Evolutionary conservation across 2,888 invertebrate species (phyloP).

Genomic region (Noctua comes): DNA sequence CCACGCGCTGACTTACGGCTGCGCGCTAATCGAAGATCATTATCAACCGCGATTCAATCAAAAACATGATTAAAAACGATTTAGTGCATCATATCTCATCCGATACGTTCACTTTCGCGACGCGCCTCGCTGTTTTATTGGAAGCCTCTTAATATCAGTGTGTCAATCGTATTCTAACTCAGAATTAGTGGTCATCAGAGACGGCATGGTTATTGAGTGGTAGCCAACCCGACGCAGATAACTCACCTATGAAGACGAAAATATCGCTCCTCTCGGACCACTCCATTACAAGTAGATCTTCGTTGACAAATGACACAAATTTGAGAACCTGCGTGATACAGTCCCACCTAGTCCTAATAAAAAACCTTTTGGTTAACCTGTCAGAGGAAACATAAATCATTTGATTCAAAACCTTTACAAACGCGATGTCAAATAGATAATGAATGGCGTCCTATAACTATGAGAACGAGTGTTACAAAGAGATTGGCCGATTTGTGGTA

Average conservation of each 20-base stretch:
- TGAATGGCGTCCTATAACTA: conserved; percentile 77
- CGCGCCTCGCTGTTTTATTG: conserved; percentile 58
- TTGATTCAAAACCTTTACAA: conserved; percentile 75
- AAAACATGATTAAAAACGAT: conserved; percentile 85
- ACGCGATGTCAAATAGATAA: conserved; percentile 81
- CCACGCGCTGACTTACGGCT: conserved; percentile 59
- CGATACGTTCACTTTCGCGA: conserved; percentile 64
- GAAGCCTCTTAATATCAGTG: conserved; percentile 59
- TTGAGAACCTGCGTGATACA: conserved; percentile 6
- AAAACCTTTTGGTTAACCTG: conserved; percentile 49
- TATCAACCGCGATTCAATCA: conserved; percentile 85
- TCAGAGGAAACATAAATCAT: conserved; percentile 81
- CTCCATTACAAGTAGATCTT: conserved; percentile 33
- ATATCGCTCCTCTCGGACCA: neutral
- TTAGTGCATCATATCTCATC: conserved; percentile 75
- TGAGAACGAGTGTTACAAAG: conserved; percentile 77
- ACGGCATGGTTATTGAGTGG: neutral
- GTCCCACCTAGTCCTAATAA: conserved; percentile 21
- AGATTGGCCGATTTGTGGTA: conserved; percentile 85
- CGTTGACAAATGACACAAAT: conserved; percentile 12
- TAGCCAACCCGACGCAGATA: neutral
- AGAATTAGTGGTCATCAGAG: conserved; percentile 25
- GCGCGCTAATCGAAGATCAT: conserved; percentile 85
- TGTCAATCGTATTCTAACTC: conserved; percentile 59
- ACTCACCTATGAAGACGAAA: neutral